A percentile compares a stretch with the other conserved stretches of the same genome.
Conservation (phyloP, 2,113 vertebrate species). For the Jaculus jaculus region DNA sequence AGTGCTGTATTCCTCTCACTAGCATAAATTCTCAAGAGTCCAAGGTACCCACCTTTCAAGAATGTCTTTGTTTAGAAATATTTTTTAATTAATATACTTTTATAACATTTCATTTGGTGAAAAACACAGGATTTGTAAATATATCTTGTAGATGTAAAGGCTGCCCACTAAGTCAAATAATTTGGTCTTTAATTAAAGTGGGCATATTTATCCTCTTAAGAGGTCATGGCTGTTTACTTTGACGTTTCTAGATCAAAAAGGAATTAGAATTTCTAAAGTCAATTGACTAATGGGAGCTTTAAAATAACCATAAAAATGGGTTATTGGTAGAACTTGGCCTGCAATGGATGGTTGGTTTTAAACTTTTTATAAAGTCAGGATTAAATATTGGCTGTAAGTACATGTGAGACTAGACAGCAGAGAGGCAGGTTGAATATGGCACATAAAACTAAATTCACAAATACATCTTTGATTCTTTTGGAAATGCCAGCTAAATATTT, state of each 20-base stretch:
- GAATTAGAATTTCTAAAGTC: constrained; percentile 67
- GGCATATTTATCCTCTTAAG: constrained; percentile 71
- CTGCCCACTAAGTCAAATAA: constrained; percentile 54
- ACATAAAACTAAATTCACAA: constrained; percentile 21
- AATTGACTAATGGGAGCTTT: constrained; percentile 45
- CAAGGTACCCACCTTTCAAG: constrained; percentile 19
- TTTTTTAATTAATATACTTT: constrained; percentile 49
- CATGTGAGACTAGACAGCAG: constrained; percentile 15
- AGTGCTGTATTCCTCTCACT: constrained; percentile 3
- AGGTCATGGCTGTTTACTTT: constrained; percentile 66
- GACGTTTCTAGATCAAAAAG: constrained; percentile 56
- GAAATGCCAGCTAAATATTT: constrained; percentile 47
- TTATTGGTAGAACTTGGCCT: constrained; percentile 49
- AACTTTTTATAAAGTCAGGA: background rate
- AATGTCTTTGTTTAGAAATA: constrained; percentile 36
- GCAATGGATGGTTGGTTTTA: background rate
- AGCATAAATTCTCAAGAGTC: constrained; percentile 29
- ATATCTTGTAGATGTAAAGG: constrained; percentile 52
- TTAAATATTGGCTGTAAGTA: constrained; percentile 11
- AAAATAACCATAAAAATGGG: constrained; percentile 55
- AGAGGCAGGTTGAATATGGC: constrained; percentile 45
- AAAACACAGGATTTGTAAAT: constrained; percentile 37
- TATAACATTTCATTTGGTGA: constrained; percentile 55
- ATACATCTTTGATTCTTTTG: constrained; percentile 33
- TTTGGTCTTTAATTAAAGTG: constrained; percentile 72